These are phyloP conservation scores for Thermophis baileyi DNA, from an alignment of 2,113 vertebrate genomes.

Conservation along the genomic window DNA sequence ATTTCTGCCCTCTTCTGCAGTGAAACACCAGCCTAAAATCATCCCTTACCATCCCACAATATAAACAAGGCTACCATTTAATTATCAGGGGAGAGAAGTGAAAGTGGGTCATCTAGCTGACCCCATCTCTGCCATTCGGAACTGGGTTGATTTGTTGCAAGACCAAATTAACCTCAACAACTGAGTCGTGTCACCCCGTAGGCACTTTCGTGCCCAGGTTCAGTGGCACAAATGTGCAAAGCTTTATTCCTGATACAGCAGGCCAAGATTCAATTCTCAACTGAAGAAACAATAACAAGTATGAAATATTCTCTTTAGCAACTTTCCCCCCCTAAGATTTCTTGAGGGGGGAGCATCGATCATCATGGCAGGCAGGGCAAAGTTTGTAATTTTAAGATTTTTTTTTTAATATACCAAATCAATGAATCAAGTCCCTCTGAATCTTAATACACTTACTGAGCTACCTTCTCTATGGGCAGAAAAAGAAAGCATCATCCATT, in stretches of 20 bases:
- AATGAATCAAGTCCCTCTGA: neutral
- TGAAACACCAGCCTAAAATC: neutral
- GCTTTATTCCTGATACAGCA: neutral
- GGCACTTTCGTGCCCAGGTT: neutral
- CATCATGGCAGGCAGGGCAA: neutral
- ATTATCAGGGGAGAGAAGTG: neutral
- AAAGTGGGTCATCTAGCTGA: neutral
- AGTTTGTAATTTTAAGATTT: neutral
- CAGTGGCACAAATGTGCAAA: neutral
- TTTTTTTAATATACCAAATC: neutral
- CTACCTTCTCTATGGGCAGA: neutral
- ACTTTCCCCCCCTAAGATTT: neutral
- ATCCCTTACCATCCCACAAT: neutral
- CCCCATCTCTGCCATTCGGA: neutral
- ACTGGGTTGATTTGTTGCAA: neutral
- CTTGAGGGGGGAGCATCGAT: neutral
- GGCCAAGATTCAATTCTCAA: neutral
- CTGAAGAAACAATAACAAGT: neutral
- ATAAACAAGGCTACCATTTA: neutral
- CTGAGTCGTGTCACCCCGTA: neutral
- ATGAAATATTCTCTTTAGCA: neutral
- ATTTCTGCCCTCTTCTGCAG: neutral
- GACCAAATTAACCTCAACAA: neutral
- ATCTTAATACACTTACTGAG: neutral
- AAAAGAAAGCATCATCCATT: neutral